phyloP scores from a whole-genome alignment of 1,140 invertebrate genomes.

The Nasonia giraulti region DNA sequence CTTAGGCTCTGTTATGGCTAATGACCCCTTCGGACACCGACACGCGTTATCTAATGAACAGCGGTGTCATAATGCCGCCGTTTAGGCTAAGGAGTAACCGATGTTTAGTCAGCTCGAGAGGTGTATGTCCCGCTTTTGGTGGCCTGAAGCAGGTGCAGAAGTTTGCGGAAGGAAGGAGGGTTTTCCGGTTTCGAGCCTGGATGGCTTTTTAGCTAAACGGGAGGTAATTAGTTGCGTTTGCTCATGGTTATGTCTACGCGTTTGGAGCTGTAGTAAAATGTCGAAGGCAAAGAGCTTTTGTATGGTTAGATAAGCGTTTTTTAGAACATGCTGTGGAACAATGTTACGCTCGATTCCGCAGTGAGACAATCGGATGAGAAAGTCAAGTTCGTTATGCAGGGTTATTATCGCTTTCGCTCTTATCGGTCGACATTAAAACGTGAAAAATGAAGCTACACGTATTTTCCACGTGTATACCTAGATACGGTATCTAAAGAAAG shows the following conservation, averaged over 20 bases:
- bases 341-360: not conserved
- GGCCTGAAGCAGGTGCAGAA: not conserved
- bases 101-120: not conserved
- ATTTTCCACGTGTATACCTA: no score
- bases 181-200: not conserved
- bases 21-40: not conserved
- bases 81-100: not conserved
- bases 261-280: not conserved
- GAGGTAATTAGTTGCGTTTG: not conserved
- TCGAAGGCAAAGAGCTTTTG: not conserved
- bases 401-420: no score
- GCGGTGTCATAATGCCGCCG: not conserved
- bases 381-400: not conserved
- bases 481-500: no score
- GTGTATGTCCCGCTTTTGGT: not conserved
- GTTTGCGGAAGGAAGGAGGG: not conserved
- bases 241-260: not conserved
- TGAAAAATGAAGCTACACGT: no score
- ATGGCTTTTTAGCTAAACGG: not conserved
- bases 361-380: not conserved
- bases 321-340: no score
- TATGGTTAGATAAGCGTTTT: not conserved
- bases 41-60: slow-evolving; percentile 18
- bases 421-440: no score
- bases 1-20: not conserved